Evolutionary conservation across 2,888 invertebrate genomes (phyloP), one percentile per base, ranked within the genome.

Genomic region (Caenorhabditis sulstoni): DNA sequence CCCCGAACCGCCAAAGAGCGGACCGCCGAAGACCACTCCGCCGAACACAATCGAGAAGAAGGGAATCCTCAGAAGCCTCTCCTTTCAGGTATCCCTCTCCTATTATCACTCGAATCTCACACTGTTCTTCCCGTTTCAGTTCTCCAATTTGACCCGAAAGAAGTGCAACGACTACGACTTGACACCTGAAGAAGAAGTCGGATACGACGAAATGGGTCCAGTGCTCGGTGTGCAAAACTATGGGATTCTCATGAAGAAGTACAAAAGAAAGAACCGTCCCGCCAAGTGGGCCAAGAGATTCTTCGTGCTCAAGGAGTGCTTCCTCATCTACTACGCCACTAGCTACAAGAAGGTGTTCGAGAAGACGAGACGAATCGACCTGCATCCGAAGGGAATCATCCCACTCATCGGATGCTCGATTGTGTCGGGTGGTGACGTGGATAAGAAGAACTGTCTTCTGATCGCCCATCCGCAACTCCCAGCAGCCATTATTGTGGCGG

Each of bases 221-320:
- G 77, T 86, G 0, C 74, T 81, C n/a, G 87, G 87, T 8, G 87
- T 87, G 4, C 87, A 87, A 68, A 79, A 78, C 58, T 83, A 78
- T 55, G 87, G 87, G 39, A 73, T 81, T 3, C 73, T 87, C 29
- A 55, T 84, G 45, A 87, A 87, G 64, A 87, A 87, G 75, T 85
- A 85, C 79, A 87, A 87, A 41, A 70, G 83, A 68, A 87, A 87
- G 68, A 87, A 85, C 65, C 79, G 86, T 5, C 70, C 84, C 0
- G 85, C 85, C 14, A 87, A 84, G 55, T 87, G 87, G 87, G 81
- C 82, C 12, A 87, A 87, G 39, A 91, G 92, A 66, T 92, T 91
- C 85, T 91, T 92, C 79, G 83, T 92, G 9, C 88, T 92, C n/a
- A 91, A 91, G 85, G 92, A 92, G 88, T 91, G 91, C 47, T 92